A percentile compares a stretch with the other conserved stretches of the same genome.
phyloP scores from a whole-genome alignment of 2,797 vertebrate species.

The Gambusia yucatana region DNA sequence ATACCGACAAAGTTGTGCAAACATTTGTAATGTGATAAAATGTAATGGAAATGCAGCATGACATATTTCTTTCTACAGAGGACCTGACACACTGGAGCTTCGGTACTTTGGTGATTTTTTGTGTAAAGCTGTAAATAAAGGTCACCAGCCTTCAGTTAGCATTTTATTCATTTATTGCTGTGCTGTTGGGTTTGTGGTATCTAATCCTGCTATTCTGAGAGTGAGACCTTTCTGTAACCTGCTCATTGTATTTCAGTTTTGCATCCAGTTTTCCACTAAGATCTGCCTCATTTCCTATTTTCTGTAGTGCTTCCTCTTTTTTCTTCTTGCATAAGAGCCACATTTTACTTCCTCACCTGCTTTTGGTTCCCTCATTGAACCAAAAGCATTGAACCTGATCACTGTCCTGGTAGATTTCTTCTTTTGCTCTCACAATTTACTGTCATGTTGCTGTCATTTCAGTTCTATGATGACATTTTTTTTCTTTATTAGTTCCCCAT shows the following conservation, averaged over 20 bases:
- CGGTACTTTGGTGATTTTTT: background rate
- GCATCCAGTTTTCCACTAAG: background rate
- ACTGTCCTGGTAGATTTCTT: background rate
- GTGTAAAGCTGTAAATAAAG: background rate
- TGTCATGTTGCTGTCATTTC: background rate
- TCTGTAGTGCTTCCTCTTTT: background rate
- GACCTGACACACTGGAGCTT: background rate
- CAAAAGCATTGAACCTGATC: background rate
- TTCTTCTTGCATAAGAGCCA: background rate
- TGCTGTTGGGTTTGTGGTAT: background rate
- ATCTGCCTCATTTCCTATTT: background rate
- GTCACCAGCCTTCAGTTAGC: background rate
- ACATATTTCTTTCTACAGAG: background rate
- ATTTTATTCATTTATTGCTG: background rate
- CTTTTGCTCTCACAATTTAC: background rate
- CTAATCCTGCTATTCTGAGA: background rate
- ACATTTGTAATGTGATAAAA: too few relatives aligned
- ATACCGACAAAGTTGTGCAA: too few relatives aligned
- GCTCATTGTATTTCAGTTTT: background rate
- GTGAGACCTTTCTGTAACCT: background rate
- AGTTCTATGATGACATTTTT: background rate
- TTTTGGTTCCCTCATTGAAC: background rate
- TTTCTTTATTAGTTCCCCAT: background rate
- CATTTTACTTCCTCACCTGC: background rate
- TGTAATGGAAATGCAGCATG: too few relatives aligned